Conservation (phyloP, 2,113 vertebrate species). For the Sylvietta virens region DNA sequence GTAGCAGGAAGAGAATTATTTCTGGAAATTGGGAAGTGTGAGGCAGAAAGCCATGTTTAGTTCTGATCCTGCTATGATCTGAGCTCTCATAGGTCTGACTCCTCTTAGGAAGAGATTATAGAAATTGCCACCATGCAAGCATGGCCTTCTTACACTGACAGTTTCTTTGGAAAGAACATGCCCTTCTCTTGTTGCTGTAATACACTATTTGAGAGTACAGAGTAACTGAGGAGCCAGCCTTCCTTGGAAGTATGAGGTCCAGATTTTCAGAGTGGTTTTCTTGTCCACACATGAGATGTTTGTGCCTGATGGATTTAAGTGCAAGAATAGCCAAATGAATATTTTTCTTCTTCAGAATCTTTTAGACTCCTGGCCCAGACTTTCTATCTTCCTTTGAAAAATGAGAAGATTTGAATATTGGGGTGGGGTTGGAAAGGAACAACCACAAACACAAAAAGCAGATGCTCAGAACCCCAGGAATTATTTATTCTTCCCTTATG, state of each 20-base stretch:
- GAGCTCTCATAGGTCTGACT: neutral
- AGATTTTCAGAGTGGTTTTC: neutral
- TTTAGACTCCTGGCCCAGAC: neutral
- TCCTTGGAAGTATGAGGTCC: neutral
- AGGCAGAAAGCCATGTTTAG: neutral
- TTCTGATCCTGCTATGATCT: neutral
- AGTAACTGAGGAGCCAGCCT: neutral
- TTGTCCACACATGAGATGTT: neutral
- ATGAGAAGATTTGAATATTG: neutral
- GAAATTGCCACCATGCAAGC: neutral
- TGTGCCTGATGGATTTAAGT: neutral
- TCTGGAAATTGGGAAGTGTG: conserved; percentile 22
- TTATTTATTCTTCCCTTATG: neutral
- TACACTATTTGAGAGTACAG: neutral
- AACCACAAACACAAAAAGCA: neutral
- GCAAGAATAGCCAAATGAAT: neutral
- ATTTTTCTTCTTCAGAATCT: neutral
- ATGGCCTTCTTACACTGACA: neutral
- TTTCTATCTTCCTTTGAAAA: neutral
- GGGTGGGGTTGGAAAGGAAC: neutral
- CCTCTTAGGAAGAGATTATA: neutral
- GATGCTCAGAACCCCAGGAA: neutral
- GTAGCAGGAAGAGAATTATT: conserved; percentile 40
- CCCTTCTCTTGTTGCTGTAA: neutral
- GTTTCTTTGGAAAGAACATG: neutral